These are phyloP conservation scores for Aradophagus sp. DNA, from an alignment of 1,140 invertebrate genomes.

Conservation along the genomic window DNA sequence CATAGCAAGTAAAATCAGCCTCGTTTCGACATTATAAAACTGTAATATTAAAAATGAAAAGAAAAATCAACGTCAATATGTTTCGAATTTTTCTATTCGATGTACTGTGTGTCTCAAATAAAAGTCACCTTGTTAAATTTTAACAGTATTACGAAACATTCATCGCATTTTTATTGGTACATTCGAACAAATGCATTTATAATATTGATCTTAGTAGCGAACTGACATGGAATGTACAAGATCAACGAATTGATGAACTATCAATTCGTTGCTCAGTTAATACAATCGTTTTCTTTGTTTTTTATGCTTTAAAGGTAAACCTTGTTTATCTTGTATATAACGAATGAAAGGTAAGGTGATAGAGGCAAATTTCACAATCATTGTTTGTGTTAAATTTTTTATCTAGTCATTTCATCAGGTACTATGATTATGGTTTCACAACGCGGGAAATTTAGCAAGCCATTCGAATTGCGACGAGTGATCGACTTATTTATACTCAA, in stretches of 20 bases:
- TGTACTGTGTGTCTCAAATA: slow-evolving; percentile 35
- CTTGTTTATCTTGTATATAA: slow-evolving; percentile 52
- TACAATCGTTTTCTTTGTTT: slow-evolving; percentile 26
- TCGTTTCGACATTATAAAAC: slow-evolving; percentile 19
- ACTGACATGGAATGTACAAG: slow-evolving; percentile 23
- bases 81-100: slow-evolving; percentile 30
- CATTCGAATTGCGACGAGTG: slow-evolving; percentile 18
- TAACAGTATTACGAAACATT: slow-evolving; percentile 38
- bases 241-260: slow-evolving; percentile 29
- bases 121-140: slow-evolving; percentile 24
- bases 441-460: slow-evolving; percentile 25
- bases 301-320: slow-evolving; percentile 9
- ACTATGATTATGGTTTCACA: slow-evolving; percentile 13
- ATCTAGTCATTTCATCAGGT: slow-evolving; percentile 36
- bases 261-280: slow-evolving; percentile 17
- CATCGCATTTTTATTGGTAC: slow-evolving; percentile 12
- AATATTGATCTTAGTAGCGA: slow-evolving; percentile 5
- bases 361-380: slow-evolving; percentile 11
- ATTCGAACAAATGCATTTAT: slow-evolving; percentile 43
- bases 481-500: slow-evolving; percentile 61
- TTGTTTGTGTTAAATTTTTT: slow-evolving; percentile 25
- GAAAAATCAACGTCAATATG: slow-evolving; percentile 4
- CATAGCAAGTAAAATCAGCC: slow-evolving; percentile 9
- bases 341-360: slow-evolving; percentile 33
- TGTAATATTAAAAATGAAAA: slow-evolving; percentile 2